Evolutionary conservation across 2,113 vertebrate species (phyloP).

Genomic region (Polypterus bichir): DNA sequence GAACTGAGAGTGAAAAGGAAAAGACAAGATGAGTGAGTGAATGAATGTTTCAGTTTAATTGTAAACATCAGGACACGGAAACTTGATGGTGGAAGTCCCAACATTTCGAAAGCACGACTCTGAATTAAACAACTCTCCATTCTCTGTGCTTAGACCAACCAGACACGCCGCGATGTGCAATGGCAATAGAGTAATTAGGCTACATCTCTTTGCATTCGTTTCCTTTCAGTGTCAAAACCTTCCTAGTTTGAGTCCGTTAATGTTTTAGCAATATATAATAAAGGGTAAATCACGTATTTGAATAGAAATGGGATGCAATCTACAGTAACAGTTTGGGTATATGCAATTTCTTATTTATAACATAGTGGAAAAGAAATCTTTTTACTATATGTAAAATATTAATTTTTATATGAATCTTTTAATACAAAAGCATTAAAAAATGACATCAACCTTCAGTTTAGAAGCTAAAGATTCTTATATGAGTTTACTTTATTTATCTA

Average conservation of each 20-base stretch:
- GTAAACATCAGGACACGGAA: conserved; percentile 94
- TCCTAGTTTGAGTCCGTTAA: conserved; percentile 40
- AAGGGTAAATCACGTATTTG: conserved; percentile 40
- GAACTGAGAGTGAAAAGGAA: conserved; percentile 63
- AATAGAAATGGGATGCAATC: conserved; percentile 48
- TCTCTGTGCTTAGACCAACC: conserved; percentile 37
- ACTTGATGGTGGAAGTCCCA: conserved; percentile 82
- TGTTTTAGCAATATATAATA: conserved; percentile 48
- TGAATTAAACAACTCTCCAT: conserved; percentile 22
- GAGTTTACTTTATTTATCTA: conserved; percentile 52
- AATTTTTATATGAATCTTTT: conserved; percentile 72
- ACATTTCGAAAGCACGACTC: conserved; percentile 33
- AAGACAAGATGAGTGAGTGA: conserved; percentile 57
- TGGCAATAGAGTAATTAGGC: conserved; percentile 33
- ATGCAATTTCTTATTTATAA: conserved; percentile 68
- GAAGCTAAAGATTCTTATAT: conserved; percentile 41
- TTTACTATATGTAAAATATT: conserved; percentile 67
- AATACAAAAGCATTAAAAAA: conserved; percentile 57
- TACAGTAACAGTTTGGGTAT: conserved; percentile 51
- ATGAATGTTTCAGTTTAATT: conserved; percentile 73
- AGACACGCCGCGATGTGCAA: conserved; percentile 29
- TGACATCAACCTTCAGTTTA: conserved; percentile 45
- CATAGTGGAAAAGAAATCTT: conserved; percentile 50
- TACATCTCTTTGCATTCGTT: conserved; percentile 36
- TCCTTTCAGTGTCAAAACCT: conserved; percentile 36